Base-by-base conservation (phyloP, 2,113 vertebrate genomes). In the Otocyon megalotis region DNA sequence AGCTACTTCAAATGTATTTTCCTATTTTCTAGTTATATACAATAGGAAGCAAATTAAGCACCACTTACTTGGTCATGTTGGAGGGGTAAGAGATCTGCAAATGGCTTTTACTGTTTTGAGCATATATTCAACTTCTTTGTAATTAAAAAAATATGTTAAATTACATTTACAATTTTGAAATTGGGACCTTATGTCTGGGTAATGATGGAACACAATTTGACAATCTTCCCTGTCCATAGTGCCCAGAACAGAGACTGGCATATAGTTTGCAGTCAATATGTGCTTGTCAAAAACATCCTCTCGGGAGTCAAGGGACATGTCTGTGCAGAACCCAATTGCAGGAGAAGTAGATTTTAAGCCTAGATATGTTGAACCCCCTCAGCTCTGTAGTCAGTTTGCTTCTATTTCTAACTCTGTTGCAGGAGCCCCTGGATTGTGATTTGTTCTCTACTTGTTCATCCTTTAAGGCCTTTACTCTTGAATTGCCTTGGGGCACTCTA, bases 381-480 rank as follows among this genome's bases (percentile, higher is more conserved):
- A 93, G 7, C 20, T 11, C 26, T 8, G 24, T 30, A 62, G 20
- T 77, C 28, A 43, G 26, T 81, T 90, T 84, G 26, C 63, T 96
- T 76, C 62, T 80, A 15, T 96, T 96, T 88, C 67, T 69, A 84
- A 76, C 43, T 88, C 65, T 26, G 53, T 53, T 69, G 69, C n/a
- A 26, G 17, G 8, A 63, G 13, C 14, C 90, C 28, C 28, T 80
- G 22, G 12, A n/a, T 48, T 74, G 14, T 93, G 24, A 82, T 93
- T 94, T 89, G n/a, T 90, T 90, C n/a, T 84, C 56, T 80, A 53
- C 37, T 90, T 93, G 72, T 37, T 53, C 43, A n/a, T 92, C 53
- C n/a, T 82, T 85, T 93, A 86, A 87, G 74, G 30, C 13, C 19
- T 94, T 97, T 80, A 88, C 32, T 93, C 60, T 19, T 60, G 65